These are phyloP conservation scores for Loxodonta africana DNA, from an alignment of 2,113 vertebrate species.

Conservation along the genomic window DNA sequence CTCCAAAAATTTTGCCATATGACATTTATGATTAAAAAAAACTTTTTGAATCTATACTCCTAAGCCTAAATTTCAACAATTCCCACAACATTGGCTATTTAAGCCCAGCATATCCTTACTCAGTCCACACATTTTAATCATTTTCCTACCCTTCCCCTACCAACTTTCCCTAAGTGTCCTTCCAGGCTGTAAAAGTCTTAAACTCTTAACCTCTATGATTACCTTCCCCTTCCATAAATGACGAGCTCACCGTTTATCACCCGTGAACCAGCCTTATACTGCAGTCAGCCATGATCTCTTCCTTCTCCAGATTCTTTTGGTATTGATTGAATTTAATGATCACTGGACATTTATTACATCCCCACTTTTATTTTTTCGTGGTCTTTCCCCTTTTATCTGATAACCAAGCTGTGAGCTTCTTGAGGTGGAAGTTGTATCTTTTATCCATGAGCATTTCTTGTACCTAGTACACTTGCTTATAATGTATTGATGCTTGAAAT, in stretches of 20 bases:
- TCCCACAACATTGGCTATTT: not conserved
- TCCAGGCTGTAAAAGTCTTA: not conserved
- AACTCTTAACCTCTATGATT: not conserved
- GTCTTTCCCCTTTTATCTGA: not conserved
- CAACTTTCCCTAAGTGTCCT: not conserved
- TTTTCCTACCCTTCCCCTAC: not conserved
- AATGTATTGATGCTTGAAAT: not conserved
- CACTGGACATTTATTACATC: not conserved
- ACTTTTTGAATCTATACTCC: not conserved
- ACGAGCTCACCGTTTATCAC: not conserved
- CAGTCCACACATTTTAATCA: not conserved
- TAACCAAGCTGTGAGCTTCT: not conserved
- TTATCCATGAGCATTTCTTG: not conserved
- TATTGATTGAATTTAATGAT: not conserved
- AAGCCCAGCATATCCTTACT: not conserved
- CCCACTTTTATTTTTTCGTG: not conserved
- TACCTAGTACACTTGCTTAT: not conserved
- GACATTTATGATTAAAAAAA: not conserved
- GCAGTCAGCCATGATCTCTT: not conserved
- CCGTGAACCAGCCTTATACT: not conserved
- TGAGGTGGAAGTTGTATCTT: not conserved
- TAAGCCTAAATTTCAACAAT: not conserved
- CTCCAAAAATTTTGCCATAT: not conserved
- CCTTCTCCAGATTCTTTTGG: not conserved
- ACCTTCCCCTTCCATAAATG: not conserved